phyloP scores from a whole-genome alignment of 2,888 invertebrate genomes.

The Electrophaes corylata region DNA sequence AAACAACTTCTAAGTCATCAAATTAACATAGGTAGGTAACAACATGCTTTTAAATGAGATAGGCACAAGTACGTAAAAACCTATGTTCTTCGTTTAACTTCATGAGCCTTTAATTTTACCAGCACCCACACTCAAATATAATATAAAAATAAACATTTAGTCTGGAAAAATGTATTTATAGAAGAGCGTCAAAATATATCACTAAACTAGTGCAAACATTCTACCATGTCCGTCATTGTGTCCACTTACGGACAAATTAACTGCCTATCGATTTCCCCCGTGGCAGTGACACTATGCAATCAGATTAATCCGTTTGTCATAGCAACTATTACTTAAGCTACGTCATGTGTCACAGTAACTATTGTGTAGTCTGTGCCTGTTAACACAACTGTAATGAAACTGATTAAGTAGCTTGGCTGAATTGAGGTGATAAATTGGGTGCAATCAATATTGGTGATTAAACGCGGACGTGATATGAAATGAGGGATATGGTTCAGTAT shows the following conservation, averaged over 20 bases:
- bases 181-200: background rate
- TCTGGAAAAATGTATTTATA: no score
- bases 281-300: constrained; percentile 45
- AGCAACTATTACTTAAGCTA: background rate
- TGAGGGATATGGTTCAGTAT: background rate
- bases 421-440: constrained; percentile 51
- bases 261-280: constrained; percentile 49
- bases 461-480: constrained; percentile 12
- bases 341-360: background rate
- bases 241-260: constrained; percentile 55
- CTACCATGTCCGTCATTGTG: constrained; percentile 9
- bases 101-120: no score
- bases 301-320: constrained; percentile 38
- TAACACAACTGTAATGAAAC: constrained; percentile 72
- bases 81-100: no score
- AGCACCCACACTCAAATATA: no score
- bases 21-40: no score
- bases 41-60: no score
- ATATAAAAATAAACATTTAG: no score
- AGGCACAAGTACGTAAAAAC: no score
- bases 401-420: constrained; percentile 75
- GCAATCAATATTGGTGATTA: constrained; percentile 41
- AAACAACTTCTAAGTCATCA: no score
- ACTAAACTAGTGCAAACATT: constrained; percentile 12
- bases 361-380: constrained; percentile 48